Percentiles rank a stretch among this genome's conserved stretches.
Evolutionary conservation across 2,797 vertebrate genomes (phyloP).

Genomic region (Acestrorhynchus altus): DNA sequence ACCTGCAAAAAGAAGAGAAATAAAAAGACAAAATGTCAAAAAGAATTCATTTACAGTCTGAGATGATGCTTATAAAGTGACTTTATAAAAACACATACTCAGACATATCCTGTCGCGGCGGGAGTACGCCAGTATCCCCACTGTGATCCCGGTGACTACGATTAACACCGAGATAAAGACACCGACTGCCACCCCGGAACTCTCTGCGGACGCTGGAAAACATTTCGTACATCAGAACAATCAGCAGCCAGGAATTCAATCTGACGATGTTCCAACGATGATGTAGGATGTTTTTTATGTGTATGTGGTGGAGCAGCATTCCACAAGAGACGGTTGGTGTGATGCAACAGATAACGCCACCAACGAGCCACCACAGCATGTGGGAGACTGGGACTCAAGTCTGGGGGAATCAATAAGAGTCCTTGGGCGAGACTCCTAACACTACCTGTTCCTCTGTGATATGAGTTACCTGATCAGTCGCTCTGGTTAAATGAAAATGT

Average conservation of each 20-base stretch:
- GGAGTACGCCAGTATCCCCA: conserved; percentile 68
- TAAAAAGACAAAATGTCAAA: neutral
- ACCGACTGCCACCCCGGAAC: conserved; percentile 73
- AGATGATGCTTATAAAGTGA: too few relatives aligned
- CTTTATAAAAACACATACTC: conserved; percentile 63
- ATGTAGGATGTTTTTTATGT: neutral
- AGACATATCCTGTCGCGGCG: conserved; percentile 76
- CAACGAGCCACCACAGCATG: too few relatives aligned
- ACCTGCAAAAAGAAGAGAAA: conserved; percentile 64
- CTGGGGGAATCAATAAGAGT: too few relatives aligned
- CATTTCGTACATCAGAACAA: neutral
- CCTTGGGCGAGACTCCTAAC: too few relatives aligned
- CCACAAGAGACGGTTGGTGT: too few relatives aligned
- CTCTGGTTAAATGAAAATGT: too few relatives aligned
- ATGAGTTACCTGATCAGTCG: too few relatives aligned
- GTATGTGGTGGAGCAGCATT: neutral
- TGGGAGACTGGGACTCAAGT: too few relatives aligned
- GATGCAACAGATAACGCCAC: too few relatives aligned
- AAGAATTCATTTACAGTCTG: too few relatives aligned
- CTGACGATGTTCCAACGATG: neutral
- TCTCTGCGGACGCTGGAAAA: conserved; percentile 61
- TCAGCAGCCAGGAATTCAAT: neutral
- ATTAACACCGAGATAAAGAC: conserved; percentile 74
- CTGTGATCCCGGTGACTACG: conserved; percentile 59
- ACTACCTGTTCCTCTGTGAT: too few relatives aligned